A percentile compares a stretch with the other conserved stretches of the same genome.
Evolutionary conservation across 2,888 invertebrate genomes (phyloP).

Genomic region (Mayetiola destructor): DNA sequence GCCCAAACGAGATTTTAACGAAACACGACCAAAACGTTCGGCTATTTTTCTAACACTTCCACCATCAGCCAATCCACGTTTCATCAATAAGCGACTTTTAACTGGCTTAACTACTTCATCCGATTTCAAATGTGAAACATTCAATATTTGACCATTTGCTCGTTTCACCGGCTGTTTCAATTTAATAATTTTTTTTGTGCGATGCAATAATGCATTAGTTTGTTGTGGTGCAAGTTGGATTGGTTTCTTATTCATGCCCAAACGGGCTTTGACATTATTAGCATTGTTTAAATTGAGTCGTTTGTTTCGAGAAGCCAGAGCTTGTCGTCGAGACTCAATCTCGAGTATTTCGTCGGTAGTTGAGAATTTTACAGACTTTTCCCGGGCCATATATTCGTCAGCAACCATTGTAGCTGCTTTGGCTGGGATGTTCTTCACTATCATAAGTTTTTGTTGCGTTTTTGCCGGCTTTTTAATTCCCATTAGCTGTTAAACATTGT

Average conservation of each 20-base stretch:
- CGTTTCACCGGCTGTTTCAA: conserved; percentile 22
- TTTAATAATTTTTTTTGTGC: conserved; percentile 28
- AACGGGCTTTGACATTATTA: conserved; percentile 24
- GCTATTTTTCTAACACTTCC: conserved; percentile 20
- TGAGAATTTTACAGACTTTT: conserved; percentile 34
- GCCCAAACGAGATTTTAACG: conserved; percentile 15
- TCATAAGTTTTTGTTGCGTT: conserved; percentile 29
- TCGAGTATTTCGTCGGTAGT: conserved; percentile 35
- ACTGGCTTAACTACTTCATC: conserved; percentile 30
- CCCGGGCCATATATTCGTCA: conserved; percentile 23
- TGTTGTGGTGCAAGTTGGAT: not conserved
- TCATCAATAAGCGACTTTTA: conserved; percentile 26
- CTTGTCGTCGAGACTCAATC: conserved; percentile 26
- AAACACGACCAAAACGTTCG: conserved; percentile 24
- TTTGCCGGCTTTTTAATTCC: conserved; percentile 25
- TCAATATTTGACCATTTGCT: conserved; percentile 23
- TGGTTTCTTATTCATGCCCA: conserved; percentile 24
- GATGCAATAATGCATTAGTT: conserved; percentile 24
- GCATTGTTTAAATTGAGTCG: conserved; percentile 17
- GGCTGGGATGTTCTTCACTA: conserved; percentile 32
- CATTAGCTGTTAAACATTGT: conserved; percentile 16
- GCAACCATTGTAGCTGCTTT: conserved; percentile 25
- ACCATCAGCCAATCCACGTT: not conserved
- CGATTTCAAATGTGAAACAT: conserved; percentile 28
- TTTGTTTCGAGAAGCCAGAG: not conserved